phyloP scores from a whole-genome alignment of 2,113 vertebrate genomes.

The Callithrix jacchus region DNA sequence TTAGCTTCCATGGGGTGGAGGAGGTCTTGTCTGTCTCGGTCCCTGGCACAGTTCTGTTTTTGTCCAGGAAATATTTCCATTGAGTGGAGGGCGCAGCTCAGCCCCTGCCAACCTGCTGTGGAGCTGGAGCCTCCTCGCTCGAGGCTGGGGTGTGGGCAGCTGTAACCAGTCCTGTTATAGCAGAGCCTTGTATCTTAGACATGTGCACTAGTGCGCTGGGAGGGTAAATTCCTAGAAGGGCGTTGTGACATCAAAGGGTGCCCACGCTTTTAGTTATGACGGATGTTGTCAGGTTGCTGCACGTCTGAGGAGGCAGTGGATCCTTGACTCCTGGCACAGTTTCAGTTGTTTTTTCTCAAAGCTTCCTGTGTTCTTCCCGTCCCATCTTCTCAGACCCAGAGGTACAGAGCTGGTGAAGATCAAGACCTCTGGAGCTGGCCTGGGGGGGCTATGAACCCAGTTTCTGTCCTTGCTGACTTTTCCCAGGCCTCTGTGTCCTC shows the following conservation, averaged over 20 bases:
- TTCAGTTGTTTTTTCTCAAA: fast-evolving
- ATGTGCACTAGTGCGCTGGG: fast-evolving
- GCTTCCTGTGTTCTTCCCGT: fast-evolving
- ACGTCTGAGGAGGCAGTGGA: fast-evolving
- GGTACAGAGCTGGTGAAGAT: neutral
- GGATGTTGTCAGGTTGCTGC: neutral
- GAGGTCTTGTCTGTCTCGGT: fast-evolving
- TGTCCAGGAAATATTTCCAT: fast-evolving
- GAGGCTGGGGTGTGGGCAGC: neutral
- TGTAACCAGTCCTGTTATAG: fast-evolving
- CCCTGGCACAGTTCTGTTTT: fast-evolving
- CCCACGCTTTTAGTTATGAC: fast-evolving
- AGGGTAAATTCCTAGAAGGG: neutral
- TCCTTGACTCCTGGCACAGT: neutral
- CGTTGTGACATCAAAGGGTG: fast-evolving
- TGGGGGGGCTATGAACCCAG: fast-evolving
- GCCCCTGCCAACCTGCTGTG: neutral
- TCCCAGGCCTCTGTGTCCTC: neutral
- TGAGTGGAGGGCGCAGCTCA: fast-evolving
- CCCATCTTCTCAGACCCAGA: fast-evolving
- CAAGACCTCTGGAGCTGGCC: neutral
- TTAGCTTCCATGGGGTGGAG: fast-evolving
- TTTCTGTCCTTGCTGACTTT: fast-evolving
- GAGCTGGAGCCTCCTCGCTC: fast-evolving
- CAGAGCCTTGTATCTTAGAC: fast-evolving